Evolutionary conservation across 2,113 vertebrate genomes (phyloP), one percentile per base, ranked within the genome.

Genomic region (Dipodomys spectabilis): DNA sequence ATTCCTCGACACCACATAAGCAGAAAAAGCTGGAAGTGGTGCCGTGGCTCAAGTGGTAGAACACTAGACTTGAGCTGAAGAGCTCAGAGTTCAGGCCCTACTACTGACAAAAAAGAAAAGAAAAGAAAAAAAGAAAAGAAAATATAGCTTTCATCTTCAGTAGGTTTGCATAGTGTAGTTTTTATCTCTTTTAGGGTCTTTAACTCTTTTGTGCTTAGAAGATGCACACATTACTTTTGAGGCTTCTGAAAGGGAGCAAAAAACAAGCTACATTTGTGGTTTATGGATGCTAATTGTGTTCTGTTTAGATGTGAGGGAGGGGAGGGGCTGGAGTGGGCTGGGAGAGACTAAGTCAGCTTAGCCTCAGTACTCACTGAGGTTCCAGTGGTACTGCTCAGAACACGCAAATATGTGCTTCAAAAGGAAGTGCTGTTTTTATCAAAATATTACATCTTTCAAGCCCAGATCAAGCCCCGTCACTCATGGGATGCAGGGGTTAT

Each of bases 401-500:
- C 97, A 97, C 32, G 28, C 97, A 97, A 96, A 97, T 98, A 97
- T 96, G 94, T 97, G 98, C 97, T 87, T 93, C 97, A 72, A 98
- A 97, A 99, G 98, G 98, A 99, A 99, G 98, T 98, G 98, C 97
- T 96, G 96, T 96, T 96, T 97, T 98, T 98, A 99, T 99, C 98
- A 98, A 94, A 90, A 94, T 97, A 97, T 97, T 98, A 97, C 97
- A 98, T 99, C 99, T 98, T 97, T 96, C 95, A 93, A 98, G 98
- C 97, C 98, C 97, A 96, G 98, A 96, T 95, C 97, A 95, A 98
- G 97, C 97, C 97, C 95, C 89, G 60, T 96, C 0, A 89, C 98
- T 97, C 94, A 96, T 98, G 98, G 98, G 98, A 97, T 98, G 96
- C 78, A 45, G 90, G 94, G 97, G 95, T 98, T 98, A 98, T 98